phyloP scores from a whole-genome alignment of 2,113 vertebrate species.

The Cacatua alba region DNA sequence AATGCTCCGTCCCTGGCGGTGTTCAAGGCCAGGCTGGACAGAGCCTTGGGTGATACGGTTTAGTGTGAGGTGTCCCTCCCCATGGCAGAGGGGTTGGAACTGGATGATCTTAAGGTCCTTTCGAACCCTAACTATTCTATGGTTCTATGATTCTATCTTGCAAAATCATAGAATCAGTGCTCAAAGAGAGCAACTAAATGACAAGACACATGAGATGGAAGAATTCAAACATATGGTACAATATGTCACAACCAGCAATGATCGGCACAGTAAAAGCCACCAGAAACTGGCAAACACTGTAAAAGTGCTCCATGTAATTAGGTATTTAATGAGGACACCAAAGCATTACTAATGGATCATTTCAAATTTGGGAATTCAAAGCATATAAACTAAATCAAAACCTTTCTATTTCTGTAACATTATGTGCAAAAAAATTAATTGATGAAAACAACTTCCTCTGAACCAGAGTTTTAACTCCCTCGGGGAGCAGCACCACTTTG shows the following conservation, averaged over 20 bases:
- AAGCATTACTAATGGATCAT: not conserved
- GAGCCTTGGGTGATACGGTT: too few species aligned
- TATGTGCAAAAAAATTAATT: not conserved
- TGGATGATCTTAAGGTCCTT: too few species aligned
- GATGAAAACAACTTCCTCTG: not conserved
- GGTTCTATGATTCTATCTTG: not conserved
- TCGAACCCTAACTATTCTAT: too few species aligned
- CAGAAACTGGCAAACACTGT: not conserved
- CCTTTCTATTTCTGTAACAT: slow-evolving; percentile 15
- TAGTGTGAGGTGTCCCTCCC: too few species aligned
- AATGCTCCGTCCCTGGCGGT: too few species aligned
- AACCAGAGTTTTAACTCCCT: not conserved
- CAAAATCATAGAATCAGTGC: not conserved
- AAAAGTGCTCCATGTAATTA: slow-evolving; percentile 23
- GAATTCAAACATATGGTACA: slow-evolving; percentile 29
- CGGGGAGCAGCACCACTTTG: not conserved
- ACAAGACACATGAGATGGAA: not conserved
- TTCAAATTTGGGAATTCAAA: not conserved
- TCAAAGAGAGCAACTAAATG: slow-evolving; percentile 5
- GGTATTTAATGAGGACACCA: not conserved
- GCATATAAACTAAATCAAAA: not conserved
- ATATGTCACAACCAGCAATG: slow-evolving; percentile 7
- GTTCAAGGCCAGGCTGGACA: too few species aligned
- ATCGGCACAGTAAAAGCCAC: not conserved
- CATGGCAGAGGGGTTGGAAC: too few species aligned